Base-by-base conservation (phyloP, 2,797 vertebrate species). In the Lagocephalus sceleratus region DNA sequence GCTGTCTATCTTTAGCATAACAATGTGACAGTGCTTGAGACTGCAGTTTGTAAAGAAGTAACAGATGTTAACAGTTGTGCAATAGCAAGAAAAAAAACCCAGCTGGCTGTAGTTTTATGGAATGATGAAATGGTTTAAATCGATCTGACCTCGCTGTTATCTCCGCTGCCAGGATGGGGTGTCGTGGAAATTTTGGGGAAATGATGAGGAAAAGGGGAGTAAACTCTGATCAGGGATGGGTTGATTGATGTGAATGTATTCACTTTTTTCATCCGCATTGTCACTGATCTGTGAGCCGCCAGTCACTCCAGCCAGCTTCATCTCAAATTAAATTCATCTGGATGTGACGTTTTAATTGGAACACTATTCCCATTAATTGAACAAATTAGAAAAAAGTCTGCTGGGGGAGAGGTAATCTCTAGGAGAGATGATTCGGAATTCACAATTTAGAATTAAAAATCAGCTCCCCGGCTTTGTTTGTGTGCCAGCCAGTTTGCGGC, bases 331-430 rank as follows among this genome's bases (percentile, higher is more conserved):
- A 87, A 88, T 83, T 82, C 52, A 79, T 85, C 81, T 89, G 72
- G 79, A 88, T 85, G 64, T 87, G 80, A 89, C 81, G 81, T 86
- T 90, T 88, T 89, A 89, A 91, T 88, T 90, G 85, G 86, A 87
- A 84, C 79, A 76, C 71, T 73, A 73, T 81, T 88, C 73, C 83
- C 78, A 81, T 87, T 90, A 90, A 91, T 87, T 85, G 76, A 81
- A 84, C 80, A 87, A 88, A 91, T 85, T 86, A 81, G 78, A 35
- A 74, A 57, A 72, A 25, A 59, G 77, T 86, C 85, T 88, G 71
- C 63, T 81, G 82, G 79, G 80, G 81, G 71, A 80, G 84, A 82
- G 84, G 75, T 84, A 81, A 79, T 82, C 77, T 84, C 67, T 53
- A 59, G 56, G 59, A 80, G 76, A 74, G 82, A 71, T 79, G 73